phyloP scores from a whole-genome alignment of 1,140 invertebrate genomes.

The Aphaenogaster floridana region DNA sequence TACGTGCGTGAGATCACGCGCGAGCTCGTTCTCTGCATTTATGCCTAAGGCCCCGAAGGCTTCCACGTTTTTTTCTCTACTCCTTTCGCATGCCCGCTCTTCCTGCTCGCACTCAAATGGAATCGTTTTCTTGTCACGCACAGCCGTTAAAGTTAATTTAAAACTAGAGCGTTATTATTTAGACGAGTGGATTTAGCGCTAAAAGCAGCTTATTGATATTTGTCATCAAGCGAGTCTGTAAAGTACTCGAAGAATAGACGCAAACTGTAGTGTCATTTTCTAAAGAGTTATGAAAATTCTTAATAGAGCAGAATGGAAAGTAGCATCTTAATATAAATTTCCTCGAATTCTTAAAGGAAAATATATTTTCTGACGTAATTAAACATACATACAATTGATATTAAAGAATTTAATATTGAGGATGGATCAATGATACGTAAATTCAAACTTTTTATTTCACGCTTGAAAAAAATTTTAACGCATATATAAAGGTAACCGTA shows the following conservation, averaged over 20 bases:
- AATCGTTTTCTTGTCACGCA: slow-evolving; percentile 57
- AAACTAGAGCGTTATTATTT: slow-evolving; percentile 47
- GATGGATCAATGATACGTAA: background rate
- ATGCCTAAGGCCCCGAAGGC: slow-evolving; percentile 41
- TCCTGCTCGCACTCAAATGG: slow-evolving; percentile 45
- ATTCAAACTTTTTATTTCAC: background rate
- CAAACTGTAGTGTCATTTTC: background rate
- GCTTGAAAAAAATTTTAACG: background rate
- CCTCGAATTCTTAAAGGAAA: background rate
- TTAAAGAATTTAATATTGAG: background rate
- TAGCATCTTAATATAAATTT: background rate
- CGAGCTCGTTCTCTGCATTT: slow-evolving; percentile 60
- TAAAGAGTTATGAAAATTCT: background rate
- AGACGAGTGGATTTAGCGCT: background rate
- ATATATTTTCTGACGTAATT: background rate
- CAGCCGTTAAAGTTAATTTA: slow-evolving; percentile 51
- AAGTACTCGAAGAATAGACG: background rate
- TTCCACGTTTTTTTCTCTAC: slow-evolving; percentile 12
- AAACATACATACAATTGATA: background rate
- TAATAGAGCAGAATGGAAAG: background rate
- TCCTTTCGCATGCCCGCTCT: slow-evolving; percentile 30
- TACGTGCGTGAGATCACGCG: slow-evolving; percentile 66
- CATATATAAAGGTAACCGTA: background rate
- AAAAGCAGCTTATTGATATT: slow-evolving; percentile 32
- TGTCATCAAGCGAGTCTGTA: background rate